phyloP scores from a whole-genome alignment of 2,888 invertebrate species.

The Amphimallon solstitiale region DNA sequence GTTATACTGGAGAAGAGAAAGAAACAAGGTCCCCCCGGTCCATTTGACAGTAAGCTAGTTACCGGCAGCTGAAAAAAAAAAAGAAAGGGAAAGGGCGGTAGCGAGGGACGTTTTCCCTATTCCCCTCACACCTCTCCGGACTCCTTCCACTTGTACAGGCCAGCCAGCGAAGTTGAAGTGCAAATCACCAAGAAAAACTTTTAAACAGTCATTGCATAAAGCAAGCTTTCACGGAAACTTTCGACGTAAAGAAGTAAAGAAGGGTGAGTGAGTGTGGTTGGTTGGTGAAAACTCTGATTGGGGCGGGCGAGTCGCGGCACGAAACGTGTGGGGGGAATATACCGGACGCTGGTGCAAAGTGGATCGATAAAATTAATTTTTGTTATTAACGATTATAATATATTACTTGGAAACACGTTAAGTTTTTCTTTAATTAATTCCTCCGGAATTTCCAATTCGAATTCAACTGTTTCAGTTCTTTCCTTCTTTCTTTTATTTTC shows the following conservation, averaged over 20 bases:
- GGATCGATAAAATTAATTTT: slow-evolving; percentile 62
- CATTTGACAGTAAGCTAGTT: slow-evolving; percentile 51
- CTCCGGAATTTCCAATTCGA: slow-evolving; percentile 37
- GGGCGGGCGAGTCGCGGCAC: background rate
- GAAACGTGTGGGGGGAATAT: background rate
- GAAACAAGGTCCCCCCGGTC: slow-evolving; percentile 43
- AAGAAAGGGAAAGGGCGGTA: background rate
- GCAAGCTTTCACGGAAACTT: slow-evolving; percentile 50
- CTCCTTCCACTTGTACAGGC: background rate
- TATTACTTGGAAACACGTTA: slow-evolving; percentile 58
- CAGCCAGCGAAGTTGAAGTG: slow-evolving; percentile 46
- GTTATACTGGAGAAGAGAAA: background rate
- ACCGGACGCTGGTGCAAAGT: slow-evolving; percentile 1
- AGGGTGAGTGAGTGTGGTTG: background rate
- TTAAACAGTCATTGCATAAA: slow-evolving; percentile 53
- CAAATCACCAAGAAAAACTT: slow-evolving; percentile 53
- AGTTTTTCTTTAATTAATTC: slow-evolving; percentile 61
- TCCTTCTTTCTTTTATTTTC: background rate
- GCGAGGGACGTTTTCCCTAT: background rate
- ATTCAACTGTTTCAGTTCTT: slow-evolving; percentile 14
- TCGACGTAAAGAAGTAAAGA: slow-evolving; percentile 49
- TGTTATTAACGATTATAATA: slow-evolving; percentile 63
- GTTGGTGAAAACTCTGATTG: too few species aligned
- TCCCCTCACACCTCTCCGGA: background rate
- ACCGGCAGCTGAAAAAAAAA: slow-evolving; percentile 22